These are phyloP conservation scores for Beaufortia kweichowensis DNA, from an alignment of 2,113 vertebrate genomes.

Conservation along the genomic window DNA sequence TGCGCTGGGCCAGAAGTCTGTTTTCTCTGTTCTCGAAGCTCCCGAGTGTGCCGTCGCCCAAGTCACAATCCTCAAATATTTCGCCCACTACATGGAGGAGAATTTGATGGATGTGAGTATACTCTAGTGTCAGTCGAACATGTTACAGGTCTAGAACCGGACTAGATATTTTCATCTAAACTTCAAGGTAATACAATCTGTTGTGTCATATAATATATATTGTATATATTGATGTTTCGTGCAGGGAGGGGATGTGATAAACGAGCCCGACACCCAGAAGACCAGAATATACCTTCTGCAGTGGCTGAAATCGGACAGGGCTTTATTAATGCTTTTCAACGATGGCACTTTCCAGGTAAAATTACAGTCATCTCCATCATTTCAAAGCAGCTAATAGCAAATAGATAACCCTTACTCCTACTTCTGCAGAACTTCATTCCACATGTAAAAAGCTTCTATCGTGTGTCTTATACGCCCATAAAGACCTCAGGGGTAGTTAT, in stretches of 20 bases:
- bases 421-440: background rate
- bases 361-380: background rate
- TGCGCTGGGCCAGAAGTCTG: constrained; percentile 88
- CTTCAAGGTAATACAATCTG: background rate
- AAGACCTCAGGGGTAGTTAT: constrained; percentile 11
- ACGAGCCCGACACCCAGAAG: constrained; percentile 82
- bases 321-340: constrained; percentile 98
- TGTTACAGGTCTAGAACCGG: background rate
- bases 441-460: background rate
- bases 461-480: background rate
- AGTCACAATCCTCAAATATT: constrained; percentile 97
- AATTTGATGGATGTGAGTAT: constrained; percentile 98
- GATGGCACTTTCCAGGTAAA: constrained; percentile 98
- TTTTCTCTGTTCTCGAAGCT: constrained; percentile 85
- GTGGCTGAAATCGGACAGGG: constrained; percentile 97
- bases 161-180: constrained; percentile 33
- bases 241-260: constrained; percentile 91
- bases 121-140: constrained; percentile 4
- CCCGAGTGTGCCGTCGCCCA: constrained; percentile 93
- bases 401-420: background rate
- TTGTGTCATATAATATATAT: constrained; percentile 22
- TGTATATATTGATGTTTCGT: constrained; percentile 18
- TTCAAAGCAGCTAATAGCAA: background rate
- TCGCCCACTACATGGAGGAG: constrained; percentile 98
- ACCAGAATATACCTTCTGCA: constrained; percentile 92